Base-by-base conservation (phyloP, 2,113 vertebrate genomes). In the Boleophthalmus pectinirostris region DNA sequence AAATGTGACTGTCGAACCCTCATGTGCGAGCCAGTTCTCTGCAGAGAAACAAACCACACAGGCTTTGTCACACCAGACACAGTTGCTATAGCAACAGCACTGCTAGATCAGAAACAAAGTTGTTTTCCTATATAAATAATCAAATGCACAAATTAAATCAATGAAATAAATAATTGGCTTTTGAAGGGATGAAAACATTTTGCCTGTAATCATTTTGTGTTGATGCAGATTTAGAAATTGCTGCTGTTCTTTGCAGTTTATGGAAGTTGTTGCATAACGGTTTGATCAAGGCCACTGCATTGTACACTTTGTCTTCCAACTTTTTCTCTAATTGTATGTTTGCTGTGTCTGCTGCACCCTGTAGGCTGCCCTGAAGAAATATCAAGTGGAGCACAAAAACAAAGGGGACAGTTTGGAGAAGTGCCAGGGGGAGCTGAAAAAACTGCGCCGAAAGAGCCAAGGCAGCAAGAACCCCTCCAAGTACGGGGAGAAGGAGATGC, bases 391-490 rank as follows among this genome's bases (percentile, higher is more conserved):
- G 86, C 96, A 99, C 84, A 94, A 98, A 91, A 96, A 90, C 93
- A 97, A 95, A 86, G 95, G 96, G 0, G 98, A 99, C 23, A 94
- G 96, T 0, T 92, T 99, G 35, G 97, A 99, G 89, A 99, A 98
- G 88, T 97, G 96, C 87, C 97, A 98, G 90, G 94, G 84, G 0
- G 98, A 99, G 88, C 94, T 99, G 90, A 99, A 98, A 93, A 99
- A 99, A 24, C 95, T 99, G 1, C 94, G 97, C 54, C 95, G 98
- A 91, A 99, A 98, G 94, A 98, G 97, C 92, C 98, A 99, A 73
- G 97, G 97, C 73, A 99, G 97, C 93, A 99, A 98, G 90, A 99
- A 99, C 88, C 98, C 98, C 0, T 95, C 97, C 87, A 99, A 99
- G 65, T 99, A 99, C 68, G 96, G 96, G 0, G 97, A 99, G 85